Base-by-base conservation (phyloP, 2,888 invertebrate genomes). In the Cataglyphis albicans region DNA sequence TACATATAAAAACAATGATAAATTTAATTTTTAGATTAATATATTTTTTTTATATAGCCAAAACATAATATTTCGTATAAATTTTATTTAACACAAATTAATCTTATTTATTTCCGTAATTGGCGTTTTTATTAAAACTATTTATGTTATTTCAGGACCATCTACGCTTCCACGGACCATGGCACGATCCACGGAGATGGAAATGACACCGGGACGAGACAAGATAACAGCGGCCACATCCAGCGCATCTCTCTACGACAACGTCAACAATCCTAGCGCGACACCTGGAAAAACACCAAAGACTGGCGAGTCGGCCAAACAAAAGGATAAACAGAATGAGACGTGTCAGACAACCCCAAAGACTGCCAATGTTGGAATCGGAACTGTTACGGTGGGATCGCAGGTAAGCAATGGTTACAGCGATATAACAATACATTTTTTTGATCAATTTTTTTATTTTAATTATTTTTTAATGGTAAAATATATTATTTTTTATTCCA, bases 221-320 rank as follows among this genome's bases (percentile, higher is more conserved):
- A 98, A 97, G 94, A 97, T 98, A 83, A 97, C 97, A 70, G 97
- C 97, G 41, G 98, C 98, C 74, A 97, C 98, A n/a, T 98, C 98
- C 87, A 98, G 98, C 90, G 98, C 98, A 57, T 98, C 98, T 76
- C 96, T 98, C 68, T 98, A 98, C 93, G 98, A 98, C 95, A 98
- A 98, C 94, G 98, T 98, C 55, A 94, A 94, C 90, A 93, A 93
- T 85, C 89, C 93, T 6, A 92, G 91, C 38, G 90, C 91, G 44
- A 92, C 91, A 25, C 91, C 91, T 18, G 92, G 92, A 6, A 92
- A 92, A 87, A 89, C 87, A 18, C 70, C 90, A n/a, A 92, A 92
- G 63, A 68, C 85, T n/a, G 89, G 89, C 21, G 94, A 94, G 57
- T 91, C 93, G 80, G 91, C 92, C 81, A 93, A 94, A 82, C 92